Base-by-base conservation (phyloP, 2,113 vertebrate species). In the Neodon shergylaensis region DNA sequence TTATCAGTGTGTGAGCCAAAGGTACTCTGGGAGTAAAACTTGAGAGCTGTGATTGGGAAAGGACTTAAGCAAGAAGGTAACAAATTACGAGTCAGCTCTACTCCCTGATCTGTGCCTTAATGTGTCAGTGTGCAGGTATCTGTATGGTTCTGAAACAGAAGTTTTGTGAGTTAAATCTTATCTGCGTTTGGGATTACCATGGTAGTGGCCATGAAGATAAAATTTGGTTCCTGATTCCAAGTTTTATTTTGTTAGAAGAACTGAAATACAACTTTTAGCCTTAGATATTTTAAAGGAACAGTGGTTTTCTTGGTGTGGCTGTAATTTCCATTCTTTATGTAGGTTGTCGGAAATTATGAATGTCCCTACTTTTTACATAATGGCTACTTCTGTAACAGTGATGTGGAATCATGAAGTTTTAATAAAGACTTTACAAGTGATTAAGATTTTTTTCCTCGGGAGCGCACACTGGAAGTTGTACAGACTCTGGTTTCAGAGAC, bases 221-320 rank as follows among this genome's bases (percentile, higher is more conserved):
- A 96, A 96, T 19, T 81, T 94, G 77, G 92, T 76, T 97, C 77
- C 90, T 7, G 19, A 91, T 94, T 94, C 86, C 94, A 94, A 79
- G 14, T 95, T 78, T 14, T 66, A 42, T 97, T 65, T 91, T 98
- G 70, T 96, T 97, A 92, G 79, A 92, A 77, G 44, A 79, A 94
- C 47, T 90, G 36, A 91, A 88, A 93, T 77, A 0, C 61, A 84
- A 76, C 70, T 97, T 76, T 76, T 9, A 28, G 9, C 49, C 87
- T 94, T 92, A 95, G 74, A 36, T 74, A 39, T 94, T 39, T 94
- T 0, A 58, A 90, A 92, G 86, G 58, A 94, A 66, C 91, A 78
- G 73, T 65, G 13, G 33, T 90, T 95, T 78, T 95, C 87, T 89
- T 0, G 0, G 26, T 0, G 92, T 92, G 91, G 42, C 47, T 97